phyloP scores from a whole-genome alignment of 2,797 vertebrate species.

The Anguilla anguilla region DNA sequence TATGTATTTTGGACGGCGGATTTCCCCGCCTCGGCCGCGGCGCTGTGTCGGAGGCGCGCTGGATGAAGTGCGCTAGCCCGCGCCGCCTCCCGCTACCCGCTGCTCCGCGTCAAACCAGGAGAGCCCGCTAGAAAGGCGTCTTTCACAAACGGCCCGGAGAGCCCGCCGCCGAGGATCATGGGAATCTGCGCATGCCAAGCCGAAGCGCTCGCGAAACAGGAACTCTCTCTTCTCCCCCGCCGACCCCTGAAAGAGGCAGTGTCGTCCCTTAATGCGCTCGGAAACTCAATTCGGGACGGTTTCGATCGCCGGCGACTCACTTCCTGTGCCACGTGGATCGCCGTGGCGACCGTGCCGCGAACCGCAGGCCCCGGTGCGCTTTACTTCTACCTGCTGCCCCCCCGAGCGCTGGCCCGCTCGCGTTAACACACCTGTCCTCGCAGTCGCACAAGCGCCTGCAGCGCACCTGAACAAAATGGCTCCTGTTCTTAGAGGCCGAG shows the following conservation, averaged over 20 bases:
- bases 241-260: slow-evolving; percentile 13
- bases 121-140: slow-evolving; percentile 3
- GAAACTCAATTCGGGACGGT: slow-evolving; percentile 15
- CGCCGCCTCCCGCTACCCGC: neutral
- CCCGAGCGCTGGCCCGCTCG: no score
- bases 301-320: neutral
- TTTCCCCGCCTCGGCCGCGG: neutral
- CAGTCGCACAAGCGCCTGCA: neutral
- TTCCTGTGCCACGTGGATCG: neutral
- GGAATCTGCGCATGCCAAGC: neutral
- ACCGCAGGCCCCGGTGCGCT: neutral
- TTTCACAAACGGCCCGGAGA: neutral
- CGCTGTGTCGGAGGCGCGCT: neutral
- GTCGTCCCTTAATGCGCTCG: neutral
- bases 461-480: neutral
- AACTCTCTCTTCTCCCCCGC: neutral
- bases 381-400: no score
- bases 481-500: neutral
- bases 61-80: slow-evolving; percentile 1
- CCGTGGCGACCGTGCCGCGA: neutral
- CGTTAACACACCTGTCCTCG: no score
- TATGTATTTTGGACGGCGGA: slow-evolving; percentile 6
- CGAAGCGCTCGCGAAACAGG: neutral
- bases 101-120: slow-evolving; percentile 9
- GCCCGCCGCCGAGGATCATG: neutral